Evolutionary conservation across 2,888 invertebrate species (phyloP), one percentile per base, ranked within the genome.

Genomic region (Agonopterix arenella): DNA sequence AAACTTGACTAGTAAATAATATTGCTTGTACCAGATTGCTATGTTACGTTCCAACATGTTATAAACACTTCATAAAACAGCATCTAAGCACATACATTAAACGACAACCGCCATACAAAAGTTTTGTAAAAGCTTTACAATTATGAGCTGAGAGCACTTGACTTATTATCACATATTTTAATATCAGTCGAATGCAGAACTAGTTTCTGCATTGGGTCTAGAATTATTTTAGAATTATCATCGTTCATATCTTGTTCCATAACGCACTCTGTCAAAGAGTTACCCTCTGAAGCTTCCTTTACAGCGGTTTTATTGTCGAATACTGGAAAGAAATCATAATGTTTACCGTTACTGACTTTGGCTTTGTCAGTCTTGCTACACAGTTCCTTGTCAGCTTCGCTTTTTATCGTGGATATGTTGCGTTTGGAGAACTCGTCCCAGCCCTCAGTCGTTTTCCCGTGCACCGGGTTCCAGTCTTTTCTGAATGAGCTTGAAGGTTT

Each of bases 151-250:
- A 88, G 80, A 75, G 84, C 81, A 80, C 83, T 86, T 73, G 80
- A 70, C 58, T 84, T 85, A 83, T 78, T 89, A 89, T 89, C 89
- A 89, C 89, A 89, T 80, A 84, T 75, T 75, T 84, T 83, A 70
- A 82, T 89, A 83, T 89, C 89, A 88, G 89, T 89, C 89, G 88
- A 74, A 76, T 80, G 85, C 84, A 89, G 76, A 76, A 80, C 83
- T 83, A 89, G 51, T 62, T 89, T 86, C 80, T 85, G 89, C 89
- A 89, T 84, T 78, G 89, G 80, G 70, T 89, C 85, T 85, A 89
- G 62, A 71, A 89, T 84, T 72, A 85, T 76, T 73, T 84, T 82
- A 80, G 82, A 77, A 76, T 76, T 80, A 59, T 83, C 84, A 52
- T 82, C 81, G 50, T 68, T 72, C 55, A 66, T 61, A 36, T 59